phyloP scores from a whole-genome alignment of 2,888 invertebrate genomes.

The Drosophila formosana region DNA sequence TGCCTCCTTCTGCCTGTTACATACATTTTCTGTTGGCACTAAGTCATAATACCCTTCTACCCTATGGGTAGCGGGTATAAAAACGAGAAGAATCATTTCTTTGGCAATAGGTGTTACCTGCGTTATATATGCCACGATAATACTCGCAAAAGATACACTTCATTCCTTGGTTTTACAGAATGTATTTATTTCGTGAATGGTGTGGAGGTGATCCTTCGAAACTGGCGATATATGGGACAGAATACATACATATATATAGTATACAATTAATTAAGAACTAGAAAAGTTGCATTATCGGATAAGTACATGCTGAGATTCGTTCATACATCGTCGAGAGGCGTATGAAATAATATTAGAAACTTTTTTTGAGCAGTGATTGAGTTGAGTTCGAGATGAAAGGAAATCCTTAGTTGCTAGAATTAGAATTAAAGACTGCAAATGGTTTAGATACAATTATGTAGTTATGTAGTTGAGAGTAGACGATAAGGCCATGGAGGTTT shows the following conservation, averaged over 20 bases:
- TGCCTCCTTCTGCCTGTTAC: no score
- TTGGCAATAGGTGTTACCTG: no score
- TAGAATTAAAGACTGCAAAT: constrained; percentile 37
- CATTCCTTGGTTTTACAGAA: constrained; percentile 11
- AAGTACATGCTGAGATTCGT: constrained; percentile 78
- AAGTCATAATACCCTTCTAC: no score
- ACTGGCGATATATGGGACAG: constrained; percentile 30
- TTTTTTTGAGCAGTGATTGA: constrained; percentile 70
- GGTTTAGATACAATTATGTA: constrained; percentile 42
- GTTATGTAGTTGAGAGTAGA: constrained; percentile 10
- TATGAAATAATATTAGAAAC: constrained; percentile 59
- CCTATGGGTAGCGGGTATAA: no score
- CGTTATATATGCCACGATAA: background rate
- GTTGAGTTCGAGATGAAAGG: constrained; percentile 25
- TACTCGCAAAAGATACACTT: background rate
- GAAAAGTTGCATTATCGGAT: constrained; percentile 56
- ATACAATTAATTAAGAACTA: constrained; percentile 47
- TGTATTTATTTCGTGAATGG: constrained; percentile 36
- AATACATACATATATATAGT: constrained; percentile 6
- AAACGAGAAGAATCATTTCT: no score
- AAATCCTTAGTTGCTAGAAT: constrained; percentile 23
- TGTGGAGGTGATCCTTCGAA: constrained; percentile 32
- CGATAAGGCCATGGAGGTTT: constrained; percentile 39
- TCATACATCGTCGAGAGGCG: constrained; percentile 46
- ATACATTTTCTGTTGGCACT: no score